A percentile compares a stretch with the other conserved stretches of the same genome.
These are phyloP conservation scores for Atherix ibis DNA, from an alignment of 2,888 invertebrate genomes.

Conservation along the genomic window DNA sequence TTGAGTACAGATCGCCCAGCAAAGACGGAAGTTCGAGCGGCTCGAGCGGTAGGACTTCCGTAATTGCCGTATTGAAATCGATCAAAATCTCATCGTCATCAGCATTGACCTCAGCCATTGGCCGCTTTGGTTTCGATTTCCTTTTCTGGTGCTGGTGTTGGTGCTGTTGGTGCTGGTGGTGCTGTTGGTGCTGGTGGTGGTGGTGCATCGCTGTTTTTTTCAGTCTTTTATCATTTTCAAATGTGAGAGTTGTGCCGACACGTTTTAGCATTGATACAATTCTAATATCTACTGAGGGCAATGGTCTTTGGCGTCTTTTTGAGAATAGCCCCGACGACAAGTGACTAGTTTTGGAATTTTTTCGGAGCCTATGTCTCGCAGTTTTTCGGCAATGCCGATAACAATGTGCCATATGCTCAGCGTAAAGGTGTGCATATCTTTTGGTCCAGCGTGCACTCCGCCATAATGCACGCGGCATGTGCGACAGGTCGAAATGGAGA, in stretches of 20 bases:
- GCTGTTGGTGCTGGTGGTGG: too few species aligned
- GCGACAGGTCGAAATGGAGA: too few species aligned
- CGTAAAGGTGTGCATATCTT: constrained; percentile 12
- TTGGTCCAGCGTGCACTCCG: constrained; percentile 15
- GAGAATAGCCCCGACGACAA: constrained; percentile 1
- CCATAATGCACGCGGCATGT: too few species aligned
- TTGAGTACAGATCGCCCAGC: neutral
- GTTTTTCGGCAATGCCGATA: too few species aligned
- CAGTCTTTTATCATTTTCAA: constrained; percentile 12
- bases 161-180: neutral
- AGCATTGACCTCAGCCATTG: constrained; percentile 9
- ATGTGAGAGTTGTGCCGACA: constrained; percentile 25
- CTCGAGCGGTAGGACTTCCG: constrained; percentile 26
- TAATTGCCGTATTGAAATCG: constrained; percentile 28
- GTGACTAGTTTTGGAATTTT: constrained; percentile 8
- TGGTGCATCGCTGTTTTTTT: neutral
- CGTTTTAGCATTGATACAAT: constrained; percentile 28
- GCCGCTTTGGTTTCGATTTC: constrained; percentile 2
- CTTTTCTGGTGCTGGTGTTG: too few species aligned
- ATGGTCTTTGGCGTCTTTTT: constrained; percentile 15
- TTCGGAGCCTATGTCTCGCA: constrained; percentile 6
- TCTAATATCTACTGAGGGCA: constrained; percentile 26
- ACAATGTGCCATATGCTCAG: constrained; percentile 12
- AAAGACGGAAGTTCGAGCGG: constrained; percentile 11
- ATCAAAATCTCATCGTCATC: constrained; percentile 29